Percentiles rank a stretch among this genome's conserved stretches.
Conservation (phyloP, 2,888 invertebrate species). For the Macrophya alboannulata region DNA sequence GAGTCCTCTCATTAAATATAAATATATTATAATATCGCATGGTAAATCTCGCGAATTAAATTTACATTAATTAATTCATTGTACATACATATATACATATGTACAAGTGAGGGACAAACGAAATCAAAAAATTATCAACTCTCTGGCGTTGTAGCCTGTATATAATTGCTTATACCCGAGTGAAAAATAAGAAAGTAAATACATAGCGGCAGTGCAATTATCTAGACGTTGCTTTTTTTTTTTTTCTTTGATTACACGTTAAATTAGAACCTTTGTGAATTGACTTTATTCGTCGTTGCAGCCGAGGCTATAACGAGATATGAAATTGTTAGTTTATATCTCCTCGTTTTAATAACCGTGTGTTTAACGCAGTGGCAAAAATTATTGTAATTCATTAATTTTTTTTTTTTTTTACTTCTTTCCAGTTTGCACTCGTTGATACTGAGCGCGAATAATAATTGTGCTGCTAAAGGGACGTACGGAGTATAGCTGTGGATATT, state of each 20-base stretch:
- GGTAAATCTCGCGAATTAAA: conserved; percentile 43
- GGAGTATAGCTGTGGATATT: background rate
- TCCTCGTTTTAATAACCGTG: background rate
- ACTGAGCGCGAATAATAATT: background rate
- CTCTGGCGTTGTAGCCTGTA: background rate
- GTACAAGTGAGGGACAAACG: conserved; percentile 7
- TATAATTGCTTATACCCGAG: background rate
- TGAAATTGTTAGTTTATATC: background rate
- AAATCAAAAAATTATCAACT: conserved; percentile 7
- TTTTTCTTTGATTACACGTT: conserved; percentile 16
- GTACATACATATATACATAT: background rate
- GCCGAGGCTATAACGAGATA: background rate
- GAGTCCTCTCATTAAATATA: conserved; percentile 27
- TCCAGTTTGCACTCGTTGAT: background rate
- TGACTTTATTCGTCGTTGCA: background rate
- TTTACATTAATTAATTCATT: conserved; percentile 45
- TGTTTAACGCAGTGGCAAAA: background rate
- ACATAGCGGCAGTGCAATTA: background rate
- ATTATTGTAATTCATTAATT: background rate
- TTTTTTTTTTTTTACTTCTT: conserved; percentile 14
- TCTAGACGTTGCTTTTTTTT: background rate
- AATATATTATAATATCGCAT: conserved; percentile 35
- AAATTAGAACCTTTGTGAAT: conserved; percentile 10
- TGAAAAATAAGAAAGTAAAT: conserved; percentile 22
- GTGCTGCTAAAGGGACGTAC: background rate